phyloP scores from a whole-genome alignment of 2,888 invertebrate species.

The Ophioninae sp. region DNA sequence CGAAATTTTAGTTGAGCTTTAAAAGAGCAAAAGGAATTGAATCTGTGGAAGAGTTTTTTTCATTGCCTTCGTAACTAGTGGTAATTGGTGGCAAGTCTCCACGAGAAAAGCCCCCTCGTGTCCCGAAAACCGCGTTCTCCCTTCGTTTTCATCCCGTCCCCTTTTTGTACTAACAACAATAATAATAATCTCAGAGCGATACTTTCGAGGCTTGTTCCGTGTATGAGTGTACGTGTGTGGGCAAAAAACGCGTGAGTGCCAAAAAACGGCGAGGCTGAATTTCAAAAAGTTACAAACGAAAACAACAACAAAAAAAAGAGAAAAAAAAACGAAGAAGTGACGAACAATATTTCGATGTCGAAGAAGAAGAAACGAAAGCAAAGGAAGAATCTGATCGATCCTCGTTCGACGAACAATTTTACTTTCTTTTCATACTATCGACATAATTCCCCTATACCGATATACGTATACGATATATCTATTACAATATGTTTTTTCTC shows the following conservation, averaged over 20 bases:
- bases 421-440: slow-evolving; percentile 63
- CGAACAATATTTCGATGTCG: slow-evolving; percentile 25
- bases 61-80: neutral
- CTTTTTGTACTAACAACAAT: slow-evolving; percentile 51
- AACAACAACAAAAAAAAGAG: no score
- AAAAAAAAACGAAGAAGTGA: neutral
- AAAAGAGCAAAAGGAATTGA: neutral
- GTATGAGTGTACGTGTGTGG: neutral
- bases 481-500: slow-evolving; percentile 67
- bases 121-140: slow-evolving; percentile 2
- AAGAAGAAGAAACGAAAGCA: slow-evolving; percentile 34
- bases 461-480: slow-evolving; percentile 76
- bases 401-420: slow-evolving; percentile 60
- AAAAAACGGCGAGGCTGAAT: slow-evolving; percentile 48
- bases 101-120: neutral
- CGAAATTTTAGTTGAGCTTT: neutral
- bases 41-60: neutral
- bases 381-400: slow-evolving; percentile 39
- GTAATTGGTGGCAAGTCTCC: neutral
- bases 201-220: slow-evolving; percentile 56
- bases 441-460: slow-evolving; percentile 70
- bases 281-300: neutral
- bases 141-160: slow-evolving; percentile 5
- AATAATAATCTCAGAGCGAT: slow-evolving; percentile 53
- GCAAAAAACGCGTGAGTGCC: slow-evolving; percentile 36